Evolutionary conservation across 2,888 invertebrate genomes (phyloP).

Genomic region (Saturnia pavonia): DNA sequence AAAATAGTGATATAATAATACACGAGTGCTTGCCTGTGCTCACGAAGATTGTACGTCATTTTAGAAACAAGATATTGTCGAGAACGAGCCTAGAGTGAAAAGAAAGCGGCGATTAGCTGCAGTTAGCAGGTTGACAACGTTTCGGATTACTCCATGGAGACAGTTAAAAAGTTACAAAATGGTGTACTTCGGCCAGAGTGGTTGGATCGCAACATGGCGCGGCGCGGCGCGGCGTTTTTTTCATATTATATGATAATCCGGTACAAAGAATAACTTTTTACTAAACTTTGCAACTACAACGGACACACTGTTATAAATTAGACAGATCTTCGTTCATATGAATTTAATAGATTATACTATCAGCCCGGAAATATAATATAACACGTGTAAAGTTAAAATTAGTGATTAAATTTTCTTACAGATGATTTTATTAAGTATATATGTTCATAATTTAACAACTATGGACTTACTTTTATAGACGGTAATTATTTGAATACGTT

Average conservation of each 20-base stretch:
- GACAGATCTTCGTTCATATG: constrained; percentile 29
- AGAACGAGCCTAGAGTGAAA: constrained; percentile 15
- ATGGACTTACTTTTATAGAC: not conserved
- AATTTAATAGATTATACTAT: constrained; percentile 24
- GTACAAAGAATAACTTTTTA: constrained; percentile 42
- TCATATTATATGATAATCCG: constrained; percentile 44
- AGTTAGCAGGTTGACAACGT: constrained; percentile 21
- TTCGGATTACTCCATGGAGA: constrained; percentile 27
- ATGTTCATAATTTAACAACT: not conserved
- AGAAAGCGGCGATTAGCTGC: constrained; percentile 29
- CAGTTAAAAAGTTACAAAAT: constrained; percentile 36
- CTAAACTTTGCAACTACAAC: constrained; percentile 33
- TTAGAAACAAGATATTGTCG: constrained; percentile 1
- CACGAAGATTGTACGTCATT: not conserved
- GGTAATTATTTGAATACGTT: not conserved
- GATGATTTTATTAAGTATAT: not conserved
- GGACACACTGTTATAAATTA: constrained; percentile 28
- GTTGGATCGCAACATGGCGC: not conserved
- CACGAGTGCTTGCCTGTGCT: constrained; percentile 12
- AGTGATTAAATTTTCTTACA: not conserved
- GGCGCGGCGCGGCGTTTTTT: constrained; percentile 22
- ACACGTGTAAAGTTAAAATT: not conserved
- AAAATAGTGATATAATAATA: not conserved
- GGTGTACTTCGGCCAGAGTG: constrained; percentile 18
- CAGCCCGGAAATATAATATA: constrained; percentile 20